These are phyloP conservation scores for Dromiciops gliroides DNA, from an alignment of 2,113 vertebrate species.

Conservation along the genomic window DNA sequence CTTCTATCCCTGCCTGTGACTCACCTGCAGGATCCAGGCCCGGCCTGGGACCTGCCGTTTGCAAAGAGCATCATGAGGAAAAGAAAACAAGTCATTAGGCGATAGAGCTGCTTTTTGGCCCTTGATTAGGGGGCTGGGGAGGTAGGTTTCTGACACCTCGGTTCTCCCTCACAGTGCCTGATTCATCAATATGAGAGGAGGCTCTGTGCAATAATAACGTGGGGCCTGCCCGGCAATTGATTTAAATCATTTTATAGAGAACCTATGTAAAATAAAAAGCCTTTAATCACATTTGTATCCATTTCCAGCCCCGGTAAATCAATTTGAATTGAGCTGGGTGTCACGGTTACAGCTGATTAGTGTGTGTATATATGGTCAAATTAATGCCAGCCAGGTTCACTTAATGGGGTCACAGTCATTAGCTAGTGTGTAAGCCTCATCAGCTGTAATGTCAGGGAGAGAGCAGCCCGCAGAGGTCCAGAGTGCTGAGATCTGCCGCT, in stretches of 20 bases:
- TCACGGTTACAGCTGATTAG: conserved; percentile 87
- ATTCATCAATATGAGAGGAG: conserved; percentile 29
- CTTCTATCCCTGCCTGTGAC: not conserved
- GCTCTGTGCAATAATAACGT: conserved; percentile 42
- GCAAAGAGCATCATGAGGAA: not conserved
- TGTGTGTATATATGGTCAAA: conserved; percentile 81
- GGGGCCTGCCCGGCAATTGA: conserved; percentile 81
- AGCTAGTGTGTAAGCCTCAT: conserved; percentile 54
- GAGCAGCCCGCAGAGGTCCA: not conserved
- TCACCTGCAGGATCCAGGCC: not conserved
- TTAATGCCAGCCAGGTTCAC: conserved; percentile 80
- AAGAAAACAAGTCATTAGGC: rapidly evolving
- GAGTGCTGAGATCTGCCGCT: not conserved
- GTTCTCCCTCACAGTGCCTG: not conserved
- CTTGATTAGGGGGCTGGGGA: conserved; percentile 1
- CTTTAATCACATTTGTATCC: conserved; percentile 91
- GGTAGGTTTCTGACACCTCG: not conserved
- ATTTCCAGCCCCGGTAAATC: conserved; percentile 88
- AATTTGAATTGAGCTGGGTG: conserved; percentile 89
- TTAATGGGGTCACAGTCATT: conserved; percentile 74
- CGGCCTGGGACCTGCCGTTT: not conserved
- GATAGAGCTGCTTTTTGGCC: not conserved
- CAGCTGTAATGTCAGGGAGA: conserved; percentile 44
- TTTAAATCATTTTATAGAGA: conserved; percentile 87
- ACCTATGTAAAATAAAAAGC: conserved; percentile 88